Evolutionary conservation across 2,888 invertebrate genomes (phyloP), one percentile per base, ranked within the genome.

Genomic region (Prionchulus punctatus): DNA sequence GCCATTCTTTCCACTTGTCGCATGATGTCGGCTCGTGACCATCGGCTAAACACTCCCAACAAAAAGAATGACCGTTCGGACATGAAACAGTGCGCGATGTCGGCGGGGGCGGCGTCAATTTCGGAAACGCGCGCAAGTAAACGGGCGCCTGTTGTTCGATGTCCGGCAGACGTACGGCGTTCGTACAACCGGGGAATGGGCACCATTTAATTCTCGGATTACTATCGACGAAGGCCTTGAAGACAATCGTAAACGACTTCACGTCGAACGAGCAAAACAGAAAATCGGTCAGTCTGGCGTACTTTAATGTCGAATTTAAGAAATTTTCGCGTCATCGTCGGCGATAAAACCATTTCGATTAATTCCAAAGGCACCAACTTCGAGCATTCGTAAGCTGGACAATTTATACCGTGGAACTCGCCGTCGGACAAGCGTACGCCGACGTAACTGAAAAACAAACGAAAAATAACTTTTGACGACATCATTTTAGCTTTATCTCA

Each of bases 141-240:
- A 57, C 28, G n/a, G 60, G 57, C 2, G 15, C 53, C n/a, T 26
- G 43, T 23, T 25, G 31, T 30, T 50, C 51, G n/a, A 43, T 28
- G 66, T 80, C 80, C 3, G 81, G 81, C 47, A 81, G 70, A 57
- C 78, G 73, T 1, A 82, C 82, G 7, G 82, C 82, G 60, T 80
- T 71, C 2, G 80, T 80, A 70, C 82, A 82, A 15, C 79, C 81
- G 30, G 82, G 79, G 63, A 76, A 78, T 1, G 82, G 82, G 66
- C 82, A 82, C 82, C 82, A 82, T 70, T 82, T 81, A 61, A 82
- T 81, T 62, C 76, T 76, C 59, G 80, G 80, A 68, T 81, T 82
- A 60, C 80, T 80, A 64, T 82, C 82, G 47, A 82, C 82, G 71
- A 82, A 82, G 2, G 81, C 81, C 80, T 81, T 64, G 1, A 64